Percentiles rank a stretch among this genome's conserved stretches.
phyloP scores from a whole-genome alignment of 1,140 invertebrate genomes.

The Drosophila burlai region DNA sequence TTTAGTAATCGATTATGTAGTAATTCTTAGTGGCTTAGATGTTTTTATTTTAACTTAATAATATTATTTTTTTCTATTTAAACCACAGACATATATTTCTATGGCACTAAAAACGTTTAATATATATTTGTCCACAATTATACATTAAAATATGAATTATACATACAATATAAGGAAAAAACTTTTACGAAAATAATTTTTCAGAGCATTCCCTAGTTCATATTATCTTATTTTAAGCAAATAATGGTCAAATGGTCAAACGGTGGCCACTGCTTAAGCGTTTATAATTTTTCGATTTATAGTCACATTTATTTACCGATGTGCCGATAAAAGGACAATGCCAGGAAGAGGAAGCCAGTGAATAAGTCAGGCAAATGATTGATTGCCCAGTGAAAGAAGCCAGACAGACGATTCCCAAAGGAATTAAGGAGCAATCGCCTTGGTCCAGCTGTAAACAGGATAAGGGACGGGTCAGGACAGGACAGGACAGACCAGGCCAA shows the following conservation, averaged over 20 bases:
- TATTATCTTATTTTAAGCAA: slow-evolving; percentile 5
- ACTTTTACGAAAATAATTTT: background rate
- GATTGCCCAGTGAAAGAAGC: slow-evolving; percentile 72
- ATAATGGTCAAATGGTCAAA: slow-evolving; percentile 49
- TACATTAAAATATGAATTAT: too few relatives aligned
- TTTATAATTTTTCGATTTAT: slow-evolving; percentile 84
- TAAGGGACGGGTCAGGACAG: slow-evolving; percentile 48
- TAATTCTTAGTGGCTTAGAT: too few relatives aligned
- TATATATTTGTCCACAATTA: too few relatives aligned
- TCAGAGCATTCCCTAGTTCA: slow-evolving; percentile 24
- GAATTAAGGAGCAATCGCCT: slow-evolving; percentile 43
- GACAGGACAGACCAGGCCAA: slow-evolving; percentile 19
- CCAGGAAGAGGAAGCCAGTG: slow-evolving; percentile 27
- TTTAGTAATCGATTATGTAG: too few relatives aligned
- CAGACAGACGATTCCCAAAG: slow-evolving; percentile 56
- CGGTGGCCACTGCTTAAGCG: slow-evolving; percentile 70
- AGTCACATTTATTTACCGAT: slow-evolving; percentile 75
- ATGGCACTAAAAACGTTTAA: too few relatives aligned
- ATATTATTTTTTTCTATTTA: too few relatives aligned
- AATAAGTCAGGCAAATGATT: slow-evolving; percentile 74
- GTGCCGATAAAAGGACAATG: slow-evolving; percentile 47
- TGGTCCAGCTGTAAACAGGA: slow-evolving; percentile 59
- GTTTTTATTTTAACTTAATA: too few relatives aligned
- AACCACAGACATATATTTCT: too few relatives aligned
- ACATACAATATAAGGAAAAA: too few relatives aligned